Conservation (phyloP, 1,140 invertebrate species). For the Drosophila parvula region DNA sequence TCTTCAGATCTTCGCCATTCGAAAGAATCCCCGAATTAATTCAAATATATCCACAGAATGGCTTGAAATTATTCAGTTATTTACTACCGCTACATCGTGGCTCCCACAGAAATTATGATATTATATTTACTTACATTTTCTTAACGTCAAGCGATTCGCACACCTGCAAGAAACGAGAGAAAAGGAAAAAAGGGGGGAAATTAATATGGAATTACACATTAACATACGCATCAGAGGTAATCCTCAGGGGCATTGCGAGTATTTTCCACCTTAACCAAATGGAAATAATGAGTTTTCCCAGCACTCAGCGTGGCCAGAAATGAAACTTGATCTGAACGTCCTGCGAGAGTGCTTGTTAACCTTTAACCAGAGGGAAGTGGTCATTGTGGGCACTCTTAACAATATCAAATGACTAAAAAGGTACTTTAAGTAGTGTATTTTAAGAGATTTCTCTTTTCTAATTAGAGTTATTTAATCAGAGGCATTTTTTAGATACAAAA, state of each 20-base stretch:
- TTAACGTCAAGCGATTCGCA: conserved; percentile 19
- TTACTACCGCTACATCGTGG: conserved; percentile 7
- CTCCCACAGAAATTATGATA: conserved; percentile 45
- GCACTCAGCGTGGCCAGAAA: background rate
- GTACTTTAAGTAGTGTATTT: background rate
- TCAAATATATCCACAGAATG: conserved; percentile 39
- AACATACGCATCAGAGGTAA: conserved; percentile 31
- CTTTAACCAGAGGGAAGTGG: background rate
- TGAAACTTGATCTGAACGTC: background rate
- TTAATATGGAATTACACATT: conserved; percentile 40
- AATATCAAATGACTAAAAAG: background rate
- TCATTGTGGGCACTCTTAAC: background rate
- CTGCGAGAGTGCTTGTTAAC: background rate
- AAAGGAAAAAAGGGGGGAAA: conserved; percentile 6
- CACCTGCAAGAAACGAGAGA: conserved; percentile 11
- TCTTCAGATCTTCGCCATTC: conserved; percentile 16
- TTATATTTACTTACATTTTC: conserved; percentile 71
- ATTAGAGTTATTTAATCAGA: background rate
- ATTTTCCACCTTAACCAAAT: conserved; percentile 1
- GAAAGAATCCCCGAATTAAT: conserved; percentile 50
- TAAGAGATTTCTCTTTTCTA: too few species aligned
- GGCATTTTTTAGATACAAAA: too few species aligned
- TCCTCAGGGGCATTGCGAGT: conserved; percentile 9
- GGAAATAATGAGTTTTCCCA: conserved; percentile 22
- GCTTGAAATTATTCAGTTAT: conserved; percentile 36